Evolutionary conservation across 2,113 vertebrate species (phyloP).

Genomic region (Nansenia antarctica): DNA sequence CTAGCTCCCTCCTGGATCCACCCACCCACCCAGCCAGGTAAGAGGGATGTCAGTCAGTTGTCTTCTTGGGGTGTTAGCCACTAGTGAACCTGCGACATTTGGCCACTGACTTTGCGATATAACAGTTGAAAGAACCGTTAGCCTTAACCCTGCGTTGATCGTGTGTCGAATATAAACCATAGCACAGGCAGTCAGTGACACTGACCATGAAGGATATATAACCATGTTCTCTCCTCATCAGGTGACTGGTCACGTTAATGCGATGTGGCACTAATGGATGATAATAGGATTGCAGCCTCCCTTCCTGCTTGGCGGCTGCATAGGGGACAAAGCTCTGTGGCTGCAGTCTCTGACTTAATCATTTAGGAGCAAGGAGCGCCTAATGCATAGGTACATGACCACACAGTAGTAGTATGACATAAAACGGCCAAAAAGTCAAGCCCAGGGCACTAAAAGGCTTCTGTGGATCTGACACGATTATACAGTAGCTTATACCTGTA

Average conservation of each 20-base stretch:
- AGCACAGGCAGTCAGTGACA: background rate
- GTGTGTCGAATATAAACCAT: too few relatives aligned
- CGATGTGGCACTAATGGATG: slow-evolving; percentile 72
- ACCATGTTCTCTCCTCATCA: background rate
- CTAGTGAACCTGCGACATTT: too few relatives aligned
- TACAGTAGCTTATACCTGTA: too few relatives aligned
- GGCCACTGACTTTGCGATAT: too few relatives aligned
- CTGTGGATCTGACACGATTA: too few relatives aligned
- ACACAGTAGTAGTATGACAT: too few relatives aligned
- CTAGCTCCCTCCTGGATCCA: slow-evolving; percentile 35
- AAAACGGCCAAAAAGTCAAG: too few relatives aligned
- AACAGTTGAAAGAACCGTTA: background rate
- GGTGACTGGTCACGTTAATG: slow-evolving; percentile 56
- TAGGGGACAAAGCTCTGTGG: background rate
- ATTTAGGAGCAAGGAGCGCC: background rate
- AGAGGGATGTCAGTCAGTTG: too few relatives aligned
- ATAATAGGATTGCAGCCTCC: slow-evolving; percentile 75
- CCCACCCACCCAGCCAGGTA: too few relatives aligned
- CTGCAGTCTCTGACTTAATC: background rate
- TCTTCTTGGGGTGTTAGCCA: too few relatives aligned
- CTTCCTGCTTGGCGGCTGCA: slow-evolving; percentile 46
- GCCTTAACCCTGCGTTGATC: too few relatives aligned
- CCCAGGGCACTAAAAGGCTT: background rate
- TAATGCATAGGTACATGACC: background rate
- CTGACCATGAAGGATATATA: background rate